Percentiles rank a stretch among this genome's conserved stretches.
phyloP scores from a whole-genome alignment of 2,113 vertebrate species.

The Pseudorectes ferrugineus region DNA sequence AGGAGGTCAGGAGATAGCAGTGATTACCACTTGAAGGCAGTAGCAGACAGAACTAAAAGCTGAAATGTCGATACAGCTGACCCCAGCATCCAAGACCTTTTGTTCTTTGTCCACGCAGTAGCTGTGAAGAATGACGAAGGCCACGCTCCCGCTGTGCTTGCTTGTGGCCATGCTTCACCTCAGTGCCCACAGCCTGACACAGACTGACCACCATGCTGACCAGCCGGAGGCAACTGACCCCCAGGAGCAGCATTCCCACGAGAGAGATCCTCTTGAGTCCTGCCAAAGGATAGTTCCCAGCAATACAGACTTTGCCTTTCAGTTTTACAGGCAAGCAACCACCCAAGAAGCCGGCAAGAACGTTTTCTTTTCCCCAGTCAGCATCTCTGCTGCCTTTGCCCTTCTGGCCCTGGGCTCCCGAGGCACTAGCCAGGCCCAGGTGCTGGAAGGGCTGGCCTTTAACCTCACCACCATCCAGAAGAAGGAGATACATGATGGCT shows the following conservation, averaged over 20 bases:
- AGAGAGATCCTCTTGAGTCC: background rate
- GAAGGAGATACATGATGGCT: conserved; percentile 66
- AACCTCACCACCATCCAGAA: conserved; percentile 30
- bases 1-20: background rate
- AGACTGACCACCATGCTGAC: background rate
- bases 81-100: background rate
- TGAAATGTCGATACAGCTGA: background rate
- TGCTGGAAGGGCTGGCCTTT: conserved; percentile 78
- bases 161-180: background rate
- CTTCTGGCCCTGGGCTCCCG: conserved; percentile 74
- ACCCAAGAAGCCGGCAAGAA: conserved; percentile 48
- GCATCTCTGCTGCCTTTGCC: conserved; percentile 75
- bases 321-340: conserved; percentile 72
- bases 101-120: background rate
- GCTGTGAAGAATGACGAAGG: background rate
- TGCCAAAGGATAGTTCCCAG: conserved; percentile 27
- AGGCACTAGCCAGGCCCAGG: conserved; percentile 54
- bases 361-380: conserved; percentile 79
- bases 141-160: background rate
- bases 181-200: background rate
- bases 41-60: background rate
- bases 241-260: background rate
- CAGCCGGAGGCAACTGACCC: background rate
- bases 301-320: conserved; percentile 76
- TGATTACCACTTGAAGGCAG: background rate